Conservation (phyloP, 2,113 vertebrate species). For the Pimephales promelas region DNA sequence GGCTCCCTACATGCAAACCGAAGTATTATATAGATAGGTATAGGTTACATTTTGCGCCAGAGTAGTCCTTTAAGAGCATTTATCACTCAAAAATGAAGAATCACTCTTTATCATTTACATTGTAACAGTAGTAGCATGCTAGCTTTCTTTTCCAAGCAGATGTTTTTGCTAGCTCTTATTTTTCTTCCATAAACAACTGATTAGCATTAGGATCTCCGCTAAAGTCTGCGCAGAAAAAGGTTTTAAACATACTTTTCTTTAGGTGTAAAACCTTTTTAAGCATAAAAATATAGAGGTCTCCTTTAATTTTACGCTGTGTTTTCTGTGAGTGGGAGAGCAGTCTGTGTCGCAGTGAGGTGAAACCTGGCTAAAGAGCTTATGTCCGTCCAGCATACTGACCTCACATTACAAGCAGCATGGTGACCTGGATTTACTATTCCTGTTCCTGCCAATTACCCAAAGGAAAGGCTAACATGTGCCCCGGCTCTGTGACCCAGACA, state of each 20-base stretch:
- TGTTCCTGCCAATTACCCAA: slow-evolving; percentile 18
- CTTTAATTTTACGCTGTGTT: not conserved
- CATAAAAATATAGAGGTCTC: too few relatives aligned
- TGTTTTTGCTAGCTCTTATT: not conserved
- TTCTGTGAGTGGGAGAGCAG: not conserved
- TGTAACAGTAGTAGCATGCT: not conserved
- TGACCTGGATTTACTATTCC: slow-evolving; percentile 38
- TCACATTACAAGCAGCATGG: not conserved
- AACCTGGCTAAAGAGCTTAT: slow-evolving; percentile 38
- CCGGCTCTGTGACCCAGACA: slow-evolving; percentile 15
- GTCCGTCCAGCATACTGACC: slow-evolving; percentile 26
- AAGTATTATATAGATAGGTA: too few relatives aligned
- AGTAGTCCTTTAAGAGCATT: too few relatives aligned
- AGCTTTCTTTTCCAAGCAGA: not conserved
- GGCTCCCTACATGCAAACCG: too few relatives aligned
- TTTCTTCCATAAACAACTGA: not conserved
- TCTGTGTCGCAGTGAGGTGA: not conserved
- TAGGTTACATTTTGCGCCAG: too few relatives aligned
- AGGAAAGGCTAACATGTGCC: not conserved
- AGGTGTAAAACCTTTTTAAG: too few relatives aligned
- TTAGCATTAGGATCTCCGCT: not conserved
- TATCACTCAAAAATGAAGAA: too few relatives aligned
- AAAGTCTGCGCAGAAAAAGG: not conserved
- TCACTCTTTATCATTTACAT: too few relatives aligned
- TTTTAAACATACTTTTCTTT: not conserved